phyloP scores from a whole-genome alignment of 2,888 invertebrate species.

The Pherbina coryleti region DNA sequence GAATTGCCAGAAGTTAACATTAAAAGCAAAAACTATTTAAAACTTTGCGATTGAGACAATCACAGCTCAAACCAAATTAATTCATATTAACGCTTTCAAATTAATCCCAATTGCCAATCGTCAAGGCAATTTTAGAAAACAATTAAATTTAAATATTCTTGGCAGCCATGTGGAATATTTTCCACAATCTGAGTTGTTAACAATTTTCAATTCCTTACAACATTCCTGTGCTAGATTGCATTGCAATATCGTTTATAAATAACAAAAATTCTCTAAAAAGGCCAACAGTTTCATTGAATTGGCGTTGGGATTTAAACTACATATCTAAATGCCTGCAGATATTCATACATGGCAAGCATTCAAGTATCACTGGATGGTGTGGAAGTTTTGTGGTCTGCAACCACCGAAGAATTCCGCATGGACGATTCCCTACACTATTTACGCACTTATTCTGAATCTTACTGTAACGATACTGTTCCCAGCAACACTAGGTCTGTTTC shows the following conservation, averaged over 20 bases:
- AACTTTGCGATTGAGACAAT: neutral
- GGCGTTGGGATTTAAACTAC: neutral
- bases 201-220: too few relatives aligned
- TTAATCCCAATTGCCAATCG: neutral
- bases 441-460: conserved; percentile 50
- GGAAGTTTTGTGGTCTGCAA: conserved; percentile 56
- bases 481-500: too few relatives aligned
- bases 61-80: neutral
- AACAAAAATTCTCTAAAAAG: neutral
- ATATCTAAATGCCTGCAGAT: conserved; percentile 7
- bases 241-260: neutral
- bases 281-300: neutral
- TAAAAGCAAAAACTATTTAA: too few relatives aligned
- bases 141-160: neutral
- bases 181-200: neutral
- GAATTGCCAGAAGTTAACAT: too few relatives aligned
- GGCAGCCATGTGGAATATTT: neutral
- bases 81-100: neutral
- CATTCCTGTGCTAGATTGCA: too few relatives aligned
- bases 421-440: conserved; percentile 51
- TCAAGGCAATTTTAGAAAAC: neutral
- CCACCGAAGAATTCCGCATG: conserved; percentile 48
- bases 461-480: conserved; percentile 48
- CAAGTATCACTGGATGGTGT: conserved; percentile 58
- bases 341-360: conserved; percentile 55